A percentile compares a stretch with the other conserved stretches of the same genome.
These are phyloP conservation scores for Cryptophagus acutangulus DNA, from an alignment of 2,888 invertebrate species.

Conservation along the genomic window DNA sequence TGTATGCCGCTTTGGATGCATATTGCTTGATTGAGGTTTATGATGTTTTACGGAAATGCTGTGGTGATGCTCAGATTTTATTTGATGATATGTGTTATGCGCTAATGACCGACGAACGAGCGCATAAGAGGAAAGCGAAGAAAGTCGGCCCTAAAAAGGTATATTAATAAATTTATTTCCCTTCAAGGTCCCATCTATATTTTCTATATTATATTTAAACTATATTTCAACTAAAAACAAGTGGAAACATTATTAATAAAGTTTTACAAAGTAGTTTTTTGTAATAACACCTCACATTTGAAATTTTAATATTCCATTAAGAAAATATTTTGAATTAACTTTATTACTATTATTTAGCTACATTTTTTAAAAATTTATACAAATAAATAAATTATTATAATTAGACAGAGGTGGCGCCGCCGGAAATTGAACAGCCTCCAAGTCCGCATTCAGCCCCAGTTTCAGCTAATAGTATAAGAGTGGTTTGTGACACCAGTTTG, in stretches of 20 bases:
- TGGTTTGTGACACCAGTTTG: slow-evolving; percentile 60
- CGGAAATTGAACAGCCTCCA: slow-evolving; percentile 30
- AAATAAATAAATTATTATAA: not conserved
- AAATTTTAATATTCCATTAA: no score
- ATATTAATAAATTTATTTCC: no score
- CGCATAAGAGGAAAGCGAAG: slow-evolving; percentile 44
- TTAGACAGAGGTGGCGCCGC: not conserved
- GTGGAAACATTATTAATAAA: no score
- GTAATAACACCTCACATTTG: no score
- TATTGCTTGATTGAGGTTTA: slow-evolving; percentile 80
- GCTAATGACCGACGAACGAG: slow-evolving; percentile 54
- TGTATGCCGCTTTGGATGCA: slow-evolving; percentile 86
- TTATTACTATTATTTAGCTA: no score
- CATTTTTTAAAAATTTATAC: no score
- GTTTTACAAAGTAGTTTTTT: no score
- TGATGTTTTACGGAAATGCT: slow-evolving; percentile 55
- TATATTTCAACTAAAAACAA: not conserved
- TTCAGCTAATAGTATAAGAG: slow-evolving; percentile 40
- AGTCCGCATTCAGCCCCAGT: slow-evolving; percentile 36
- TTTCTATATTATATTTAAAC: no score
- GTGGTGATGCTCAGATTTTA: slow-evolving; percentile 52
- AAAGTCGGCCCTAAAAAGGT: slow-evolving; percentile 41
- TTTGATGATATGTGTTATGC: slow-evolving; percentile 62
- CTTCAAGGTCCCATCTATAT: no score
- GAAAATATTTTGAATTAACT: no score